Conservation (phyloP, 2,888 invertebrate genomes). For the Achlya flavicornis region DNA sequence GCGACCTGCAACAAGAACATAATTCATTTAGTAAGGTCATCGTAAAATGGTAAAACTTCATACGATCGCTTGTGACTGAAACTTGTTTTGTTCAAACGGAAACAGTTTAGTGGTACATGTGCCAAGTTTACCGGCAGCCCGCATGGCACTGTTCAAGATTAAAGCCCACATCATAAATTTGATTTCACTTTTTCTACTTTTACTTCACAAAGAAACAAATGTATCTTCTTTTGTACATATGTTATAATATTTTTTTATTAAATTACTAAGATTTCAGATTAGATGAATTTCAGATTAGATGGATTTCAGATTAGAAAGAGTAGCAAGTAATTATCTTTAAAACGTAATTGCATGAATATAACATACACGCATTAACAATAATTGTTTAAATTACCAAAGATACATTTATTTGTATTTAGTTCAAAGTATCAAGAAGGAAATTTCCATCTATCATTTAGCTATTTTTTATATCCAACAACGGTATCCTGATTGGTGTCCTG, state of each 20-base stretch:
- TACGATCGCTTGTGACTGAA: slow-evolving; percentile 50
- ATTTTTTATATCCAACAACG: background rate
- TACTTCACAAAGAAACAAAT: slow-evolving; percentile 60
- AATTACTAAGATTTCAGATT: background rate
- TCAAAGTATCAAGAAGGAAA: background rate
- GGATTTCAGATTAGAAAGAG: background rate
- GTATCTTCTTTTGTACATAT: slow-evolving; percentile 12
- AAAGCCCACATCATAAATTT: slow-evolving; percentile 69
- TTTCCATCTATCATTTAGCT: background rate
- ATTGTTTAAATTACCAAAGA: background rate
- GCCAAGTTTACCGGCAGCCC: slow-evolving; percentile 64
- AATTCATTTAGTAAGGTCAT: slow-evolving; percentile 20
- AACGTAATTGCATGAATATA: background rate
- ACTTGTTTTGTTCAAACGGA: slow-evolving; percentile 58
- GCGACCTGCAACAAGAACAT: slow-evolving; percentile 65
- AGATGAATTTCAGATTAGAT: background rate
- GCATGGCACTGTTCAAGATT: slow-evolving; percentile 71
- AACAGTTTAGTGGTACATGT: slow-evolving; percentile 44
- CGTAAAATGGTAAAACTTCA: slow-evolving; percentile 21
- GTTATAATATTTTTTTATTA: background rate
- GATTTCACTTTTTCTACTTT: slow-evolving; percentile 80
- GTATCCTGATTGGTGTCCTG: background rate
- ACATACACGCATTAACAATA: too few relatives aligned
- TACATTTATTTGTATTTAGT: background rate
- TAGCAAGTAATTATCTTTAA: background rate